Percentiles rank a stretch among this genome's conserved stretches.
phyloP scores from a whole-genome alignment of 1,140 invertebrate genomes.

The Asbolus verrucosus region DNA sequence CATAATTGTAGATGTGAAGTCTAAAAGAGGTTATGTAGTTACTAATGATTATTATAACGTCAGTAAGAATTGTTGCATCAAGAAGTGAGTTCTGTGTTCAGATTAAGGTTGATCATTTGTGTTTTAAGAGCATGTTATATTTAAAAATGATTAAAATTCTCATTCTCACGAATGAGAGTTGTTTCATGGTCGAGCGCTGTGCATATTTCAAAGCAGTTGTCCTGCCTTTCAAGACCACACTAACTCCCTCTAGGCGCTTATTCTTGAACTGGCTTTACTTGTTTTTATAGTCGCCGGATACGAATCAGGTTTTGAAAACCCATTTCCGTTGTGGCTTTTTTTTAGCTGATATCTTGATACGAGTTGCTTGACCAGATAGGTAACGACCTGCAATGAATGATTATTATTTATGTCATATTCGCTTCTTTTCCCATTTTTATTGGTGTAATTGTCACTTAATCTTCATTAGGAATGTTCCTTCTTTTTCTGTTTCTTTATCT shows the following conservation, averaged over 20 bases:
- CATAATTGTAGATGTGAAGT: too few relatives aligned
- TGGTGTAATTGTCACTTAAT: slow-evolving; percentile 4
- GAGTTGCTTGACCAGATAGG: slow-evolving; percentile 25
- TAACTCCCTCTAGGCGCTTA: slow-evolving; percentile 43
- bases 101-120: neutral
- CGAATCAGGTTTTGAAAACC: slow-evolving; percentile 50
- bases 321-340: slow-evolving; percentile 47
- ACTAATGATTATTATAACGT: neutral
- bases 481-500: too few relatives aligned
- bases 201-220: slow-evolving; percentile 45
- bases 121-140: slow-evolving; percentile 39
- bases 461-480: slow-evolving; percentile 15
- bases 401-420: slow-evolving; percentile 38
- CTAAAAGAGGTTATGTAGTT: too few relatives aligned
- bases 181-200: slow-evolving; percentile 43
- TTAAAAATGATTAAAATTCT: slow-evolving; percentile 51
- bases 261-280: slow-evolving; percentile 26
- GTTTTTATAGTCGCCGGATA: slow-evolving; percentile 46
- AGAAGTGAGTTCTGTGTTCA: neutral
- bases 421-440: slow-evolving; percentile 27
- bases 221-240: slow-evolving; percentile 42
- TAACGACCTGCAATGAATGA: slow-evolving; percentile 41
- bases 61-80: neutral
- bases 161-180: slow-evolving; percentile 39
- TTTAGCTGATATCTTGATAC: slow-evolving; percentile 40